These are phyloP conservation scores for Orchesella flavescens DNA, from an alignment of 2,888 invertebrate species.

Conservation along the genomic window DNA sequence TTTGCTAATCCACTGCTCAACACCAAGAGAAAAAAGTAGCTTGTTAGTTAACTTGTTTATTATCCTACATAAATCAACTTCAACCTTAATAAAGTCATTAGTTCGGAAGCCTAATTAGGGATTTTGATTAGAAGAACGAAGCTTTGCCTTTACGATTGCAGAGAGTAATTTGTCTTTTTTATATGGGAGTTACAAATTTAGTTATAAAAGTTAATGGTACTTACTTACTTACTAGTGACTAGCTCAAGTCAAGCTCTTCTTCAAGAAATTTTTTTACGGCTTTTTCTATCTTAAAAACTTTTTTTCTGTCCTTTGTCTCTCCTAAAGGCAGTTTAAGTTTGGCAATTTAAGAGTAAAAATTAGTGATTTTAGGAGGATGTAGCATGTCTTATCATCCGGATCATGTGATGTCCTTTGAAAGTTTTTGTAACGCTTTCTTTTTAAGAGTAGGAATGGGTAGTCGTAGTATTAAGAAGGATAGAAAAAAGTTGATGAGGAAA, in stretches of 20 bases:
- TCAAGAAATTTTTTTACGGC: conserved; percentile 3
- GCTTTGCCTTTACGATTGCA: neutral
- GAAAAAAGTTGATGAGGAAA: conserved; percentile 21
- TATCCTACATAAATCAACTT: conserved; percentile 45
- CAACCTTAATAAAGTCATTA: conserved; percentile 51
- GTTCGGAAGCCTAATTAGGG: conserved; percentile 35
- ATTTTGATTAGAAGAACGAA: conserved; percentile 15
- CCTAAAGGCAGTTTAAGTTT: neutral
- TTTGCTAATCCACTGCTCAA: too few species aligned
- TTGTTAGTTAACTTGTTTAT: conserved; percentile 29
- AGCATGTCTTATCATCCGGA: conserved; percentile 15
- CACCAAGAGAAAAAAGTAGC: neutral
- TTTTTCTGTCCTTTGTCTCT: neutral
- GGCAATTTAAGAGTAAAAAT: conserved; percentile 3
- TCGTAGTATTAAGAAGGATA: neutral
- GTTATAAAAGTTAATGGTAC: neutral
- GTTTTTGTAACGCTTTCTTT: conserved; percentile 10
- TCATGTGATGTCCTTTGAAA: conserved; percentile 21
- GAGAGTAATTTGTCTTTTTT: neutral
- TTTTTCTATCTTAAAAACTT: neutral
- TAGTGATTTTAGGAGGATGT: conserved; percentile 3
- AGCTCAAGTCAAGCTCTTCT: too few species aligned
- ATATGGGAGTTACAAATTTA: neutral
- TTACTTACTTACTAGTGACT: too few species aligned
- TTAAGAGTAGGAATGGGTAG: too few species aligned